Percentiles rank a stretch among this genome's conserved stretches.
These are phyloP conservation scores for Apodemus sylvaticus DNA, from an alignment of 2,113 vertebrate genomes.

Conservation along the genomic window DNA sequence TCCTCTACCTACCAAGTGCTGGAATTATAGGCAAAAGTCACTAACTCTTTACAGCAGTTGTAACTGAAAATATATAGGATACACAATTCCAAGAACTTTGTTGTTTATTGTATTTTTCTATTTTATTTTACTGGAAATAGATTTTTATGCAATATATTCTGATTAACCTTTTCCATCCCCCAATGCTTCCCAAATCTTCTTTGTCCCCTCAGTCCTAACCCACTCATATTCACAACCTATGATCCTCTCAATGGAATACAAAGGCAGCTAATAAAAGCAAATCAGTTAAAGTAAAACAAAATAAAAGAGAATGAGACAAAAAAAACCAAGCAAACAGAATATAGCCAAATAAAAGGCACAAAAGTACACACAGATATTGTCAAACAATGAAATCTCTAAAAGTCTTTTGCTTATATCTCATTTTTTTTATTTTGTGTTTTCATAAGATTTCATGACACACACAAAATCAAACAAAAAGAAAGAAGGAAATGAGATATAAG, in stretches of 20 bases:
- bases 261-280: not conserved
- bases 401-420: no score
- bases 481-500: no score
- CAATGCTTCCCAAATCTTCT: not conserved
- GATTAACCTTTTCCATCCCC: not conserved
- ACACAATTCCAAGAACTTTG: not conserved
- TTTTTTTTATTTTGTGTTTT: no score
- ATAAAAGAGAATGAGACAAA: not conserved
- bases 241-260: not conserved
- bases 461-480: no score
- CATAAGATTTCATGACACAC: no score
- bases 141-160: not conserved
- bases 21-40: not conserved
- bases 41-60: not conserved
- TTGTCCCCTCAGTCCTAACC: not conserved
- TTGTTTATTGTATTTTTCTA: not conserved
- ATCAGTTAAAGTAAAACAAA: not conserved
- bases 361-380: no score
- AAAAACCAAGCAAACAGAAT: not conserved
- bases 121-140: not conserved
- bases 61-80: not conserved
- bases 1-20: not conserved
- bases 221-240: not conserved
- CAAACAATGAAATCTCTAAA: no score
- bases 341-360: no score